Conservation (phyloP, 2,113 vertebrate species). For the Edolisoma coerulescens region DNA sequence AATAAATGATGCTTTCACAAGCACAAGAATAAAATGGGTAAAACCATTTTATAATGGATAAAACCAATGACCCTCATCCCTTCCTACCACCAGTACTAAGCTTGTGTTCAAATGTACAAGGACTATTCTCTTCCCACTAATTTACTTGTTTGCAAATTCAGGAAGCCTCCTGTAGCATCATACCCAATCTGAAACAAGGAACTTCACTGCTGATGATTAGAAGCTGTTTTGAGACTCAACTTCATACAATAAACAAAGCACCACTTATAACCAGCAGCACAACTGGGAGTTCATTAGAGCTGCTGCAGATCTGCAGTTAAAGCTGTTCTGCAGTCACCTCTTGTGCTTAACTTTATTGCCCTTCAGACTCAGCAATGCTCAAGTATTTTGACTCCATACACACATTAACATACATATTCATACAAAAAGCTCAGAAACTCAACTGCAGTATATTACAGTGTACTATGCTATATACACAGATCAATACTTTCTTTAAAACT, state of each 20-base stretch:
- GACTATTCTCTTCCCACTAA: neutral
- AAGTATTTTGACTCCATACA: neutral
- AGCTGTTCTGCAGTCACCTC: neutral
- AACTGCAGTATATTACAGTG: neutral
- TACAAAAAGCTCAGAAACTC: neutral
- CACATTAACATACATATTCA: neutral
- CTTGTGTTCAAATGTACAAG: neutral
- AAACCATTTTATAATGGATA: neutral
- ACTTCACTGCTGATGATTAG: neutral
- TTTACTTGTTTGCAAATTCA: conserved; percentile 5
- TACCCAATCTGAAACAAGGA: neutral
- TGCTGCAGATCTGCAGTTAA: neutral
- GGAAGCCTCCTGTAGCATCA: neutral
- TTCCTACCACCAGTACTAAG: neutral
- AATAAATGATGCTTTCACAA: neutral
- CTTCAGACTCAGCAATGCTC: neutral
- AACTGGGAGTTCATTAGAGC: conserved; percentile 12
- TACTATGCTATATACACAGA: neutral
- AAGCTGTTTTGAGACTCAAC: neutral
- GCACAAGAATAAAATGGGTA: neutral
- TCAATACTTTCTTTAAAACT: neutral
- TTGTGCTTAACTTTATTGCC: neutral
- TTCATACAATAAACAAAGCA: conserved; percentile 28
- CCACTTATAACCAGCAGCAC: neutral
- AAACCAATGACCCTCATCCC: neutral